Base-by-base conservation (phyloP, 1,140 invertebrate genomes). In the Akabosia matsudoensis region DNA sequence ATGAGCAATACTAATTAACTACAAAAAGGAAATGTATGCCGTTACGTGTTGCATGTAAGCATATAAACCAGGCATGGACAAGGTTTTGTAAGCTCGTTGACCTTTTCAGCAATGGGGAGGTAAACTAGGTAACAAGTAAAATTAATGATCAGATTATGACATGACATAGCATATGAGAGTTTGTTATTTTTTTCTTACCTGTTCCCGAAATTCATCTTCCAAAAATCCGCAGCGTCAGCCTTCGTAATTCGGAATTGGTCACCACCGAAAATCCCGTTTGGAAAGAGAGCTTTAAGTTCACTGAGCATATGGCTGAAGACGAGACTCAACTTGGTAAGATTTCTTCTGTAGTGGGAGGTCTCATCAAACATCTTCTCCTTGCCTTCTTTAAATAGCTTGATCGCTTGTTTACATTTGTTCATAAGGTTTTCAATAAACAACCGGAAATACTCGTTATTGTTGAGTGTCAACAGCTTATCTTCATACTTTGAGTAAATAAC, bases 301-400 rank as follows among this genome's bases (percentile, higher is more conserved):
- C 95, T 97, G 76, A 99, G 88, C 97, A 99, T 99, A 88, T 99
- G 98, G 85, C 97, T 99, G 87, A 99, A 99, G 70, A 99, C 97
- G 79, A 99, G 89, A 86, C 97, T 98, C 34, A 99, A 90, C 89
- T 99, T 99, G 26, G 96, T 99, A 80, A 99, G 87, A 86, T 98
- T 98, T 79, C 97, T 88, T 79, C 98, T 88, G 83, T 95, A 98
- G 83, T 96, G 93, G 0, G 96, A 98, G 77, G 92, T 92, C 85
- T 99, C 97, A 83, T 99, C 97, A 86, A 97, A 99, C 94, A 99
- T 98, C 85, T 97, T 96, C 82, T 99, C 94, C 84, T 98, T 97
- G 54, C 95, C 96, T 84, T 98, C 96, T 85, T 99, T 98, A 85
- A 99, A 99, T 61, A 99, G 87, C 85, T 97, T 97, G 72, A 98